phyloP scores from a whole-genome alignment of 2,113 vertebrate species.

The Callorhinus ursinus region DNA sequence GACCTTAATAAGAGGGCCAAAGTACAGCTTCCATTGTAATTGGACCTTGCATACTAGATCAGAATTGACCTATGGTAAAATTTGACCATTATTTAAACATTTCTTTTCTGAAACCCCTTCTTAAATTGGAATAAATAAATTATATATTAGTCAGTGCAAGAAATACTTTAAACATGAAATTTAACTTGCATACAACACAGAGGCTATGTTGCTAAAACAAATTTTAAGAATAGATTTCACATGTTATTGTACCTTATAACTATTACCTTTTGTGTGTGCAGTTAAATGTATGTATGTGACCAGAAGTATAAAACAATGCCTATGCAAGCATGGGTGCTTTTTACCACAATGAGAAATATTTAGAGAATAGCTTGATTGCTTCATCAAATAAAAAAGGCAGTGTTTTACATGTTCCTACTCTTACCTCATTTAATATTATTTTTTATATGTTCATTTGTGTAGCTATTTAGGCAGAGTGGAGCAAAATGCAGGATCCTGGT shows the following conservation, averaged over 20 bases:
- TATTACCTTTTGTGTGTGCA: background rate
- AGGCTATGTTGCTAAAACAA: background rate
- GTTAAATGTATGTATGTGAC: background rate
- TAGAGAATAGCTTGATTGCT: background rate
- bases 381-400: background rate
- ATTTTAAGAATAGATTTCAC: background rate
- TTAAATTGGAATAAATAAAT: slow-evolving; percentile 35
- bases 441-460: background rate
- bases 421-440: background rate
- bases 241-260: background rate
- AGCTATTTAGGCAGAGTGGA: background rate
- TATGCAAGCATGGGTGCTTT: background rate
- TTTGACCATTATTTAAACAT: background rate
- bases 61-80: slow-evolving; percentile 25
- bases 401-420: background rate
- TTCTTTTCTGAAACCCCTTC: slow-evolving; percentile 7
- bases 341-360: background rate
- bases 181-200: background rate
- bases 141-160: background rate
- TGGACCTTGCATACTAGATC: background rate
- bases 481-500: background rate
- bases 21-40: background rate
- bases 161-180: slow-evolving; percentile 12
- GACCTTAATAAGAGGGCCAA: slow-evolving; percentile 31
- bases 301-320: background rate